phyloP scores from a whole-genome alignment of 2,797 vertebrate species.

The Etheostoma nigrum region DNA sequence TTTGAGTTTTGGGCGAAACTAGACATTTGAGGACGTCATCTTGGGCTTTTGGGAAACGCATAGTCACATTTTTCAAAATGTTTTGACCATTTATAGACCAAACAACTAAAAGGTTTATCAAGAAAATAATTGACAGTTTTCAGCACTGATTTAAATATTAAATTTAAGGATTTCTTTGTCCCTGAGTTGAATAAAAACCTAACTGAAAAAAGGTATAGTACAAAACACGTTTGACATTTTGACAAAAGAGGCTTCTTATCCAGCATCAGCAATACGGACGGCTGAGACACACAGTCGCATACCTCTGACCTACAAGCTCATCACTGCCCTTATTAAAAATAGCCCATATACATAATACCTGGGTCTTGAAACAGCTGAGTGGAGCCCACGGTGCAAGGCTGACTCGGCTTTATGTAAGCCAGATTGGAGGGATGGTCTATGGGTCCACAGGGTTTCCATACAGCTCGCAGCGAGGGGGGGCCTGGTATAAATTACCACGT shows the following conservation, averaged over 20 bases:
- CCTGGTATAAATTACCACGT: neutral
- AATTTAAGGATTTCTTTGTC: neutral
- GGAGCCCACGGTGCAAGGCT: constrained; percentile 29
- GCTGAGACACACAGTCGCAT: constrained; percentile 39
- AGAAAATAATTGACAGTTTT: no score
- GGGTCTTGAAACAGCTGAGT: constrained; percentile 51
- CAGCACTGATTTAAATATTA: neutral
- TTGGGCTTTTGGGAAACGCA: no score
- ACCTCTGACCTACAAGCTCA: constrained; percentile 33
- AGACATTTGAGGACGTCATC: no score
- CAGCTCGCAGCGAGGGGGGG: neutral
- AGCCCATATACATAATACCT: constrained; percentile 48
- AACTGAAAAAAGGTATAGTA: neutral
- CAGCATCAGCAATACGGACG: constrained; percentile 45
- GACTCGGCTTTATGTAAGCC: constrained; percentile 43
- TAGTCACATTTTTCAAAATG: no score
- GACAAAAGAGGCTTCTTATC: neutral
- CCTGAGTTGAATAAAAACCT: neutral
- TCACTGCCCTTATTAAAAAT: constrained; percentile 45
- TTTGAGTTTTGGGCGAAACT: no score
- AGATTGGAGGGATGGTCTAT: constrained; percentile 25
- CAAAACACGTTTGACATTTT: neutral
- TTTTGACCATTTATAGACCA: no score
- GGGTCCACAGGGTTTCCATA: constrained; percentile 12
- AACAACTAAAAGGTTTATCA: no score